phyloP scores from a whole-genome alignment of 30 jellyfish, hydroid and myxozoan species.

The Catostylus mosaicus region DNA sequence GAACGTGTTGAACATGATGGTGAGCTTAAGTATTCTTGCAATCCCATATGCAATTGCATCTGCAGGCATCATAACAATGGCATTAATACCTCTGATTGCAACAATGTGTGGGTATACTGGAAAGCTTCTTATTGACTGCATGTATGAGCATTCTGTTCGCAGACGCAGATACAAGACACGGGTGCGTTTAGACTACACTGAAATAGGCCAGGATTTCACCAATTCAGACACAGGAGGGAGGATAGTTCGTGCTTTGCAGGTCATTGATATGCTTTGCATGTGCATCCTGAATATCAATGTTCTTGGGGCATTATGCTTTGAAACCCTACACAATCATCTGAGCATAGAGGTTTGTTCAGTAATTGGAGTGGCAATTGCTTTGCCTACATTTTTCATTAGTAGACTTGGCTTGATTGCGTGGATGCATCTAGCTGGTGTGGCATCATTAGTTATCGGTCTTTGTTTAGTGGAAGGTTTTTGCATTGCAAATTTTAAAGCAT shows the following conservation, averaged over 20 bases:
- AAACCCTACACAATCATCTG: constrained; percentile 51
- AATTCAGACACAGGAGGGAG: constrained; percentile 74
- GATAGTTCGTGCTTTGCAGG: constrained; percentile 63
- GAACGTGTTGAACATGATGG: constrained; percentile 84
- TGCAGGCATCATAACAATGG: constrained; percentile 80
- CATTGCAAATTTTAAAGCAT: constrained; percentile 49
- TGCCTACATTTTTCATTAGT: constrained; percentile 88
- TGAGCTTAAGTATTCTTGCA: constrained; percentile 75
- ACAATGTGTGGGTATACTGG: constrained; percentile 78
- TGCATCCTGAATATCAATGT: constrained; percentile 83
- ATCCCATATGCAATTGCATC: constrained; percentile 81
- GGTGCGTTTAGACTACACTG: constrained; percentile 69
- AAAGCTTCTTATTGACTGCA: constrained; percentile 68
- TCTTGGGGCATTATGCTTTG: constrained; percentile 85
- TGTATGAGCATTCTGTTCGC: constrained; percentile 71
- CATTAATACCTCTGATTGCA: constrained; percentile 60
- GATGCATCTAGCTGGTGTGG: constrained; percentile 83
- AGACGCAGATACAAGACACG: constrained; percentile 55
- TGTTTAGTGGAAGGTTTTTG: constrained; percentile 72
- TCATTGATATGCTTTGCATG: constrained; percentile 73
- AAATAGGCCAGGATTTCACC: constrained; percentile 77
- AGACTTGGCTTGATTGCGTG: constrained; percentile 78
- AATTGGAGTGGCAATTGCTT: constrained; percentile 83
- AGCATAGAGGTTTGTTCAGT: constrained; percentile 80
- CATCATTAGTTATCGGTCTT: constrained; percentile 79